Percentiles rank a stretch among this genome's conserved stretches.
Conservation (phyloP, 1,140 invertebrate species). For the Cyphomyrmex costatus region DNA sequence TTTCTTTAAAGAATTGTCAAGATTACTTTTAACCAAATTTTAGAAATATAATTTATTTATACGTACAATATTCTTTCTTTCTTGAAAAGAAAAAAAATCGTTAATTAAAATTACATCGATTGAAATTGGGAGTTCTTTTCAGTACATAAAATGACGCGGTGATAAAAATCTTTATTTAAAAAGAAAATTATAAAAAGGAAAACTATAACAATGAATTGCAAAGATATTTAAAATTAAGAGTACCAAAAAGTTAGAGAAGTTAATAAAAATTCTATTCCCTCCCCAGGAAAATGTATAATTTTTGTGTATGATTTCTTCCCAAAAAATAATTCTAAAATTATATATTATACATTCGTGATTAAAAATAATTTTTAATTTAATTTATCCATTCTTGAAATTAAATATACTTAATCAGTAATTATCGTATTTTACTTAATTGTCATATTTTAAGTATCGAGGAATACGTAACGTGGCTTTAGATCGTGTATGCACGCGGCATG, state of each 20-base stretch:
- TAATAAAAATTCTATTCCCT: too few species aligned
- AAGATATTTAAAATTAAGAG: neutral
- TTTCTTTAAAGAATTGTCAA: neutral
- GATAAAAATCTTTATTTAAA: neutral
- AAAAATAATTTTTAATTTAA: neutral
- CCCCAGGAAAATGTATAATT: too few species aligned
- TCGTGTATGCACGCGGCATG: constrained; percentile 4
- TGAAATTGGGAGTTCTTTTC: neutral
- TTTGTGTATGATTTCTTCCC: neutral
- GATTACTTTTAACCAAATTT: constrained; percentile 5
- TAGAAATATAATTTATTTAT: constrained; percentile 30
- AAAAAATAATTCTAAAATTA: neutral
- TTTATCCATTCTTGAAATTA: neutral
- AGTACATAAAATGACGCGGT: neutral
- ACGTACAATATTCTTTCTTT: neutral
- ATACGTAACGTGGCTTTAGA: neutral
- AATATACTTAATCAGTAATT: neutral
- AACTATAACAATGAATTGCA: neutral
- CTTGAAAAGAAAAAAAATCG: neutral
- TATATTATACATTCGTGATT: neutral
- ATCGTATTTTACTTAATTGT: constrained; percentile 16
- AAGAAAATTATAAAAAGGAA: constrained; percentile 6
- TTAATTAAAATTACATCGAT: constrained; percentile 2
- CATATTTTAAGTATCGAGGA: neutral
- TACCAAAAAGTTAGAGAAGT: neutral